These are phyloP conservation scores for Drosophila greeni DNA, from an alignment of 2,888 invertebrate species.

Conservation along the genomic window DNA sequence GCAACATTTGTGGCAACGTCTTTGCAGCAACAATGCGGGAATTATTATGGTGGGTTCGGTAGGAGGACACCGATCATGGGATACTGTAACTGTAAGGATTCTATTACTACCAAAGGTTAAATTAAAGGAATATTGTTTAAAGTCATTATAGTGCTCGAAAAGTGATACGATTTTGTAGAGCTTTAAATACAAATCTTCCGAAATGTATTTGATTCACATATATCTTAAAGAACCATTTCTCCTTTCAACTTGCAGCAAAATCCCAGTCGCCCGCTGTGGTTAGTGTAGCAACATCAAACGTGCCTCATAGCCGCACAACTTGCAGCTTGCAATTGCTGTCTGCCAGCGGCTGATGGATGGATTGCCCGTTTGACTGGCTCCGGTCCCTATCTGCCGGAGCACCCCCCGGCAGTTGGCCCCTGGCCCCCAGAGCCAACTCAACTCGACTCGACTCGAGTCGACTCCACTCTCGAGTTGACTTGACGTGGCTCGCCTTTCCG, in stretches of 20 bases:
- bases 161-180: no score
- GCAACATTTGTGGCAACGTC: conserved; percentile 55
- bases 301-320: conserved; percentile 49
- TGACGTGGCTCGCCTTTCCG: conserved; percentile 39
- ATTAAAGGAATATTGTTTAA: no score
- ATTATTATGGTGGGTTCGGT: conserved; percentile 14
- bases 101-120: no score
- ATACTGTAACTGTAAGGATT: conserved; percentile 3
- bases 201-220: no score
- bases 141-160: no score
- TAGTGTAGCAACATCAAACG: conserved; percentile 49
- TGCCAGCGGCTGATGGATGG: conserved; percentile 72
- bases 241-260: not conserved
- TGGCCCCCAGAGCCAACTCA: conserved; percentile 11
- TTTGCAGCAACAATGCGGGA: conserved; percentile 39
- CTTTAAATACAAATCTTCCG: no score
- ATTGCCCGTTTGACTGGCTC: conserved; percentile 70
- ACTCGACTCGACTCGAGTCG: conserved; percentile 3
- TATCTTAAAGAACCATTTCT: not conserved
- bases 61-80: not conserved
- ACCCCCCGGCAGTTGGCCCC: conserved; percentile 4
- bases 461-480: conserved; percentile 25
- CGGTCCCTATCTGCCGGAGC: conserved; percentile 41
- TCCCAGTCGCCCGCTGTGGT: conserved; percentile 9
- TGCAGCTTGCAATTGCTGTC: conserved; percentile 67